Conservation (phyloP, 2,113 vertebrate species). For the Casuarius casuarius region DNA sequence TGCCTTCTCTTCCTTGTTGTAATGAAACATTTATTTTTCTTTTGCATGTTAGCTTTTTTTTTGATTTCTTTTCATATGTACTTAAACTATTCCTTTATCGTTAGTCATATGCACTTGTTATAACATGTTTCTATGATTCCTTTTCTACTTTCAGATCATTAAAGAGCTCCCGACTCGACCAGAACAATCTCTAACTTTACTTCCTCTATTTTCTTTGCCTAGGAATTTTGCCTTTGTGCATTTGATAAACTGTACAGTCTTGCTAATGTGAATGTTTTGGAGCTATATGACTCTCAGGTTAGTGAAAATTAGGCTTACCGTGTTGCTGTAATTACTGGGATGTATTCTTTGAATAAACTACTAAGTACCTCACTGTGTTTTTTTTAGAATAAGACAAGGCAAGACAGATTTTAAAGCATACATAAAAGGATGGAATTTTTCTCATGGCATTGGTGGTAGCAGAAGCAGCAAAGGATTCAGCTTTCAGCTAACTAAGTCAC, state of each 20-base stretch:
- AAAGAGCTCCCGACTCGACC: not conserved
- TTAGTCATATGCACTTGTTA: not conserved
- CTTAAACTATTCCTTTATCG: not conserved
- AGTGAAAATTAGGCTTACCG: not conserved
- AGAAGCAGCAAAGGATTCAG: not conserved
- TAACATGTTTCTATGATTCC: not conserved
- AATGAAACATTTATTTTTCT: not conserved
- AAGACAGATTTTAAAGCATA: not conserved
- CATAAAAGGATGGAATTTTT: not conserved
- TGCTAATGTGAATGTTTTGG: not conserved
- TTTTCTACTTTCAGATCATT: slow-evolving; percentile 11
- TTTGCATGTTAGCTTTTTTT: not conserved
- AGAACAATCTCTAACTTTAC: not conserved
- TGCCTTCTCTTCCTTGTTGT: not conserved
- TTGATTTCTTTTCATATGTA: not conserved
- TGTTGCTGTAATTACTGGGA: not conserved
- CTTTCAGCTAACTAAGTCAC: not conserved
- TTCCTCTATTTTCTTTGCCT: not conserved
- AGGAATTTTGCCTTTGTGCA: not conserved
- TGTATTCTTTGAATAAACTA: not conserved
- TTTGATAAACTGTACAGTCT: not conserved
- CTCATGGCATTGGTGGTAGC: not conserved
- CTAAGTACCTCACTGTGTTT: not conserved
- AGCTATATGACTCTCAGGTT: not conserved
- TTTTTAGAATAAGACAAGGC: not conserved